Conservation (phyloP, 2,797 vertebrate species). For the Sebastiscus tertius region DNA sequence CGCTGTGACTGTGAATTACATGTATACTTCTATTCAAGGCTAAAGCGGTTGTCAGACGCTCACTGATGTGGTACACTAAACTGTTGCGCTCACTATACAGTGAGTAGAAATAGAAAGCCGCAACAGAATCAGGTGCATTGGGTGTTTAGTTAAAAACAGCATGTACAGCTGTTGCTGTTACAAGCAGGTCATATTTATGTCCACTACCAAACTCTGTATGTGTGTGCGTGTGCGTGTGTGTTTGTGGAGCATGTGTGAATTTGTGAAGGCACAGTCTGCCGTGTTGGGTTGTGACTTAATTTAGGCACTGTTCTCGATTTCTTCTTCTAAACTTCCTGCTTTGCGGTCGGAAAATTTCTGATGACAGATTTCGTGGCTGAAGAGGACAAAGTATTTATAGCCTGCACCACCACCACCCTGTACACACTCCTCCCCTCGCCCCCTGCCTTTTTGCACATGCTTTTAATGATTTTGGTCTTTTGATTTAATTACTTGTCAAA, state of each 20-base stretch:
- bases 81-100: not conserved
- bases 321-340: slow-evolving; percentile 89
- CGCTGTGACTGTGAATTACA: not conserved
- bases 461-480: not conserved
- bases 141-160: slow-evolving; percentile 10
- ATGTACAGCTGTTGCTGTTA: not conserved
- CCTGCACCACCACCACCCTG: slow-evolving; percentile 39
- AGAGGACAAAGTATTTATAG: slow-evolving; percentile 88
- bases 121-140: not conserved
- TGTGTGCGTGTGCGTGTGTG: not conserved
- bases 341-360: slow-evolving; percentile 95
- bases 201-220: not conserved
- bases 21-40: not conserved
- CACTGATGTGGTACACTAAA: slow-evolving; percentile 15
- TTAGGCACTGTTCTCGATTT: slow-evolving; percentile 86
- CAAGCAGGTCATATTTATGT: slow-evolving; percentile 11
- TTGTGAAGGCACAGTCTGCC: slow-evolving; percentile 28
- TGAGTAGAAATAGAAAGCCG: slow-evolving; percentile 31
- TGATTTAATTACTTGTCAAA: slow-evolving; percentile 5
- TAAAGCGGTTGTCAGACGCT: not conserved
- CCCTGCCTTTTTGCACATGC: not conserved
- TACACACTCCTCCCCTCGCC: not conserved
- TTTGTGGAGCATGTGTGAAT: not conserved
- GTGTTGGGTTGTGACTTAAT: slow-evolving; percentile 65
- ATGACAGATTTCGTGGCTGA: slow-evolving; percentile 85